Percentiles rank a stretch among this genome's conserved stretches.
phyloP scores from a whole-genome alignment of 2,113 vertebrate species.

The Myxocyprinus asiaticus region DNA sequence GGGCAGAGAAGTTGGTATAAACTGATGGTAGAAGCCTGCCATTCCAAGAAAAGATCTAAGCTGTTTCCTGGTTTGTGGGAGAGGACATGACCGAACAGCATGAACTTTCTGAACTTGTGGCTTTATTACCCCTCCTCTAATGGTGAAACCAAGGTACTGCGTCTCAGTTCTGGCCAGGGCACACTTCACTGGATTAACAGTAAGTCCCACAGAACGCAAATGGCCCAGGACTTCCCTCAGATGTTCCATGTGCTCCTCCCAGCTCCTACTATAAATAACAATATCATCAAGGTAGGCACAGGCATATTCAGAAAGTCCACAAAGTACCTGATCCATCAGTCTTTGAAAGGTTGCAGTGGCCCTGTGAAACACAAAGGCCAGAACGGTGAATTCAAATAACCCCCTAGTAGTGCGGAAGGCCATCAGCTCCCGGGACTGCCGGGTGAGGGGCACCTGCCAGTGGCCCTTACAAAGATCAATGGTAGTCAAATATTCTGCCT shows the following conservation, averaged over 20 bases:
- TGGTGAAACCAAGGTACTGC: not conserved
- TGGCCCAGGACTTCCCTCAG: not conserved
- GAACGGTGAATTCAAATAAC: not conserved
- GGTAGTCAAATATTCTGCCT: no score
- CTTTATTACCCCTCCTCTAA: not conserved
- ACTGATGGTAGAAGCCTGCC: not conserved
- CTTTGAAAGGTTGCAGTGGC: not conserved
- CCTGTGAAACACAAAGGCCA: not conserved
- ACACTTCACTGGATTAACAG: slow-evolving; percentile 38
- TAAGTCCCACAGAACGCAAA: slow-evolving; percentile 17
- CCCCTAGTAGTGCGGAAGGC: not conserved
- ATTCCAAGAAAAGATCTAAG: not conserved
- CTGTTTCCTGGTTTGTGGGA: not conserved
- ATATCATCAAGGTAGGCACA: not conserved
- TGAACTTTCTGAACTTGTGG: not conserved
- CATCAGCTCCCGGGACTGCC: not conserved
- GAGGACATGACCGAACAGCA: not conserved
- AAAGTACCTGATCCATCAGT: not conserved
- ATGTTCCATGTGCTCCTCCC: slow-evolving; percentile 12
- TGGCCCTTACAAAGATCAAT: not conserved
- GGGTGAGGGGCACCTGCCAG: no score
- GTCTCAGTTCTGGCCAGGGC: not conserved
- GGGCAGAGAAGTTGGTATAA: no score
- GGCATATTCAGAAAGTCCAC: not conserved
- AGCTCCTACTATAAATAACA: slow-evolving; percentile 7